phyloP scores from a whole-genome alignment of 2,888 invertebrate genomes.

The Hydrotaea cyrtoneurina region DNA sequence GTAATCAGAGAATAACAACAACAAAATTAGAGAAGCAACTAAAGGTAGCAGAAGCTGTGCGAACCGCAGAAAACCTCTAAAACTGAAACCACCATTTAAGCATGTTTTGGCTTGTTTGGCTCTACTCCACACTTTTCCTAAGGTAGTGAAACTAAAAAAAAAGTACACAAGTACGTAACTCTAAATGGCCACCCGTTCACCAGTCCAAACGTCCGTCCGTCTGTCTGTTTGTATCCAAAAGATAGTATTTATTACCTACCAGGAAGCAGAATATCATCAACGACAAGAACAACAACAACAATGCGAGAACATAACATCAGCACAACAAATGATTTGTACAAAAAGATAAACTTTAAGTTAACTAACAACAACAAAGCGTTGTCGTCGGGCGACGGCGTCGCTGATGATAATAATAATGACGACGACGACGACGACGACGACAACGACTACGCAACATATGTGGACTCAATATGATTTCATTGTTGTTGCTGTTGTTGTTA shows the following conservation, averaged over 20 bases:
- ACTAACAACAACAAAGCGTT: constrained; percentile 30
- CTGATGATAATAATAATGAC: background rate
- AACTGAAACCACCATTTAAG: no score
- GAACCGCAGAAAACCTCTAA: background rate
- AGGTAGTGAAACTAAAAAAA: no score
- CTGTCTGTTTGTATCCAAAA: constrained; percentile 37
- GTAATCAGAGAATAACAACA: no score
- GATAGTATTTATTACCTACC: constrained; percentile 63
- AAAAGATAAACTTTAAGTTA: constrained; percentile 56
- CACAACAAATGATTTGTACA: constrained; percentile 58
- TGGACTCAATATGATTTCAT: constrained; percentile 47
- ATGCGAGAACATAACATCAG: constrained; percentile 34
- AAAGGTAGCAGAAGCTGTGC: no score
- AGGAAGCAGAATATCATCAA: constrained; percentile 55
- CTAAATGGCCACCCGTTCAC: background rate
- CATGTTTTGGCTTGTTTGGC: no score
- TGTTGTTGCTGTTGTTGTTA: background rate
- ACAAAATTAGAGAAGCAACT: no score
- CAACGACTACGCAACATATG: constrained; percentile 41
- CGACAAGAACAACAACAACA: constrained; percentile 30
- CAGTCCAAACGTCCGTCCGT: background rate
- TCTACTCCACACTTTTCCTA: no score
- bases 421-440: constrained; percentile 1
- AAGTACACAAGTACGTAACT: constrained; percentile 19
- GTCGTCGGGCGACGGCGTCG: background rate